phyloP scores from a whole-genome alignment of 2,797 vertebrate genomes.

The Lepus oiostolus region DNA sequence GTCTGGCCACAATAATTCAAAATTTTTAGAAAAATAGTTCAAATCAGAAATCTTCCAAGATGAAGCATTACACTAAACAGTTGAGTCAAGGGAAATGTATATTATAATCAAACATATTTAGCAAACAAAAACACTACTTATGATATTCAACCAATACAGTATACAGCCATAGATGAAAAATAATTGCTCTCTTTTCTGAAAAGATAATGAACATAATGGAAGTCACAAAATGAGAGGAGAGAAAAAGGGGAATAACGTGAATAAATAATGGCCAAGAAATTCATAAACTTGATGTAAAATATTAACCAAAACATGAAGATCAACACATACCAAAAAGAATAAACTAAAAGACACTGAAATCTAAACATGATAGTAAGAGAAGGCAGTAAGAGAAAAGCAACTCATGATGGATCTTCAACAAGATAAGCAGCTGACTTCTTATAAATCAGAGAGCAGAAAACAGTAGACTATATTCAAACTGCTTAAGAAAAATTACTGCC shows the following conservation, averaged over 20 bases:
- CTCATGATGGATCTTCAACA: not conserved
- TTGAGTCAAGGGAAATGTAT: not conserved
- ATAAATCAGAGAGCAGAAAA: constrained; percentile 42
- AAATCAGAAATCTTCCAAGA: constrained; percentile 9
- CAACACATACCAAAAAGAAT: not conserved
- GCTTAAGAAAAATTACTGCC: constrained; percentile 2
- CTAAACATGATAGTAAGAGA: constrained; percentile 19
- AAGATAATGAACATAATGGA: not conserved
- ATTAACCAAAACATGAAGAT: not conserved
- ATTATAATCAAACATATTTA: not conserved
- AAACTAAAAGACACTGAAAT: constrained; percentile 30
- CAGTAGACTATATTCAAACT: constrained; percentile 5
- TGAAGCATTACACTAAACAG: constrained; percentile 22
- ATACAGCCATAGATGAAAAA: constrained; percentile 7
- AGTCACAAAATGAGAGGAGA: not conserved
- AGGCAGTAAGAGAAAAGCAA: constrained; percentile 1
- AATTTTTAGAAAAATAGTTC: not conserved
- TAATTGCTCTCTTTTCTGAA: not conserved
- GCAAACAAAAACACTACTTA: not conserved
- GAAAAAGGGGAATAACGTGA: not conserved
- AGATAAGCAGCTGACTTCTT: not conserved
- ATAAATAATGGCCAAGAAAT: not conserved
- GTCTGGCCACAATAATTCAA: not conserved
- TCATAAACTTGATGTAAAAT: not conserved
- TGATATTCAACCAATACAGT: constrained; percentile 1